Conservation (phyloP, 2,888 invertebrate species). For the Amiota mariae region DNA sequence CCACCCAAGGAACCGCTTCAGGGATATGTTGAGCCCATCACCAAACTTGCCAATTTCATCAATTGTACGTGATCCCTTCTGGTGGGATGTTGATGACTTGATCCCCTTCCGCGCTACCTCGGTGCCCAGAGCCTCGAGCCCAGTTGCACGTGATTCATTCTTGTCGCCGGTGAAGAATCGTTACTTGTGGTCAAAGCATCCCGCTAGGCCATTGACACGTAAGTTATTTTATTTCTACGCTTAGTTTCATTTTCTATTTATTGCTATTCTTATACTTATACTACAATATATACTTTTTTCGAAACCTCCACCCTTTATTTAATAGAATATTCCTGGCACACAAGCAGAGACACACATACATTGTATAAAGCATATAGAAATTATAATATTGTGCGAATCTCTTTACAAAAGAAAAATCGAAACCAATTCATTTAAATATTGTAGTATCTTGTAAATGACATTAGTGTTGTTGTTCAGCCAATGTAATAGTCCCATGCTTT, state of each 20-base stretch:
- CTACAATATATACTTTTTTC: neutral
- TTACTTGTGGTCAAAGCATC: conserved; percentile 93
- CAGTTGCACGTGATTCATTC: conserved; percentile 89
- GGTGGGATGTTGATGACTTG: conserved; percentile 88
- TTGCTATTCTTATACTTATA: neutral
- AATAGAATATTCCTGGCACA: conserved; percentile 13
- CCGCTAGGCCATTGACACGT: conserved; percentile 89
- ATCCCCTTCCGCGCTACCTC: conserved; percentile 79
- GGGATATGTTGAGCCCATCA: conserved; percentile 86
- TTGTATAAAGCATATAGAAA: neutral
- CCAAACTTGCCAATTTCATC: conserved; percentile 85
- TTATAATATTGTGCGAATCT: no score
- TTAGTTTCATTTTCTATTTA: conserved; percentile 1
- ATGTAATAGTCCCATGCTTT: no score
- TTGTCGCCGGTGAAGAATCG: conserved; percentile 92
- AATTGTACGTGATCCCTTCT: conserved; percentile 91
- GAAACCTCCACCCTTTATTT: conserved; percentile 3
- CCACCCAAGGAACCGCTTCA: conserved; percentile 77
- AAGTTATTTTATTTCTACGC: conserved; percentile 74
- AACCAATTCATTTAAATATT: neutral
- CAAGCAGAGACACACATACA: neutral
- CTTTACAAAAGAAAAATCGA: no score
- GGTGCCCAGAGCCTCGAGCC: conserved; percentile 79
- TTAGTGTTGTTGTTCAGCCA: neutral
- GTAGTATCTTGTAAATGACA: neutral